Base-by-base conservation (phyloP, 2,888 invertebrate genomes). In the Noctuana brunneofusca region DNA sequence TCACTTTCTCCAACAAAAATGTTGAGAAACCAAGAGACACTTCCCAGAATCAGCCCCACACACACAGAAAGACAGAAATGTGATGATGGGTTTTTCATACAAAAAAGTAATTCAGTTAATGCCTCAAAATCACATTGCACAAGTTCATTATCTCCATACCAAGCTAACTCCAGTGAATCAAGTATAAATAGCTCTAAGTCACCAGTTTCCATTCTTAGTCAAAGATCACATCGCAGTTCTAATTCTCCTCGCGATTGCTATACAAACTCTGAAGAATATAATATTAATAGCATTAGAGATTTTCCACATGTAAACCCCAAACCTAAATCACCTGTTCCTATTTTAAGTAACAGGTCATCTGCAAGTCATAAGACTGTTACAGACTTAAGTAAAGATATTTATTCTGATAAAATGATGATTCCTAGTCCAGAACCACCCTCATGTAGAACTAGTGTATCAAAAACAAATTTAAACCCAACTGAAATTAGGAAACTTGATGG, bases 401-500 rank as follows among this genome's bases (percentile, higher is more conserved):
- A 77, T 65, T 75, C 71, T 59, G 83, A 86, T 32, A 79, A 75
- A 49, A 70, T 80, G 55, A 64, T 80, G 69, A 74, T 69, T 54
- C 69, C 85, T 0, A 85, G 82, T 65, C 86, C 89, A 41, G 87
- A 90, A 72, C 86, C 87, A 30, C 67, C 77, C 16, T 70, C 71
- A 14, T 87, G 80, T 66, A 87, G 80, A 73, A 76, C 74, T 2
- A 87, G 79, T 69, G 60, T 85, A 27, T 69, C 76, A n/a, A 87
- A 83, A 78, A 87, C 84, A 0, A 84, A 71, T 67, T 74, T 89
- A 30, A 88, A 84, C 67, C 87, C 92, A 64, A 89, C 92, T 22
- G 95, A 96, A 85, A 93, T 93, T 55, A 84, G 88, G 41, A 95
- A 95, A 75, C 85, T 93, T 0, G 96, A 97, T 89, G 97, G 97